Conservation (phyloP, 2,113 vertebrate species). For the Pogonocichla stellata region DNA sequence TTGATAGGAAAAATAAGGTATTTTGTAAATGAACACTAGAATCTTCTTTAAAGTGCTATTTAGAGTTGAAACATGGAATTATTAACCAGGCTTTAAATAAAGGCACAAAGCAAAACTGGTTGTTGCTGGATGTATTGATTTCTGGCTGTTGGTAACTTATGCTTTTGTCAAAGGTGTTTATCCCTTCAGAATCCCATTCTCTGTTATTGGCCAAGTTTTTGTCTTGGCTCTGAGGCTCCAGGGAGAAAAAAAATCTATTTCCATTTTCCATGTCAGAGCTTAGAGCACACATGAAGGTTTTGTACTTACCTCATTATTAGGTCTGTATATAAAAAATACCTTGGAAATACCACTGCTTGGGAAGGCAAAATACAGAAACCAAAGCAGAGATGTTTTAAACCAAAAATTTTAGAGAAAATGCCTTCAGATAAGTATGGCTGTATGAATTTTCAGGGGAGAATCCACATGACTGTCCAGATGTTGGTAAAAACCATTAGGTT, state of each 20-base stretch:
- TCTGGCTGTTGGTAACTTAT: background rate
- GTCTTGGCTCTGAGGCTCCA: background rate
- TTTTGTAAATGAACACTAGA: background rate
- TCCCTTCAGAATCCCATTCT: background rate
- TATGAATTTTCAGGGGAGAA: background rate
- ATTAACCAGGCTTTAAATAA: background rate
- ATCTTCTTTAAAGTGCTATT: background rate
- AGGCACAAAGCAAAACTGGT: background rate
- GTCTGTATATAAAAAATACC: background rate
- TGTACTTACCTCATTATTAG: background rate
- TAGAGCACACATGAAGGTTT: background rate
- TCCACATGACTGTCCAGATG: background rate
- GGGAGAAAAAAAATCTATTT: background rate
- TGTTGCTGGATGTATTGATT: background rate
- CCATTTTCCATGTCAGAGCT: background rate
- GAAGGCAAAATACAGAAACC: background rate
- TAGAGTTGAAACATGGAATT: background rate
- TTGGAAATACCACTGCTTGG: background rate
- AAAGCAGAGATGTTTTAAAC: background rate
- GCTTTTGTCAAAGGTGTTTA: background rate
- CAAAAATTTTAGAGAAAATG: background rate
- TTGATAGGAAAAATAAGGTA: background rate
- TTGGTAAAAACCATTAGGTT: background rate
- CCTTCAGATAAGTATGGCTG: background rate
- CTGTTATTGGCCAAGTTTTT: background rate